Conservation (phyloP, 2,888 invertebrate genomes). For the Acronicta psi region DNA sequence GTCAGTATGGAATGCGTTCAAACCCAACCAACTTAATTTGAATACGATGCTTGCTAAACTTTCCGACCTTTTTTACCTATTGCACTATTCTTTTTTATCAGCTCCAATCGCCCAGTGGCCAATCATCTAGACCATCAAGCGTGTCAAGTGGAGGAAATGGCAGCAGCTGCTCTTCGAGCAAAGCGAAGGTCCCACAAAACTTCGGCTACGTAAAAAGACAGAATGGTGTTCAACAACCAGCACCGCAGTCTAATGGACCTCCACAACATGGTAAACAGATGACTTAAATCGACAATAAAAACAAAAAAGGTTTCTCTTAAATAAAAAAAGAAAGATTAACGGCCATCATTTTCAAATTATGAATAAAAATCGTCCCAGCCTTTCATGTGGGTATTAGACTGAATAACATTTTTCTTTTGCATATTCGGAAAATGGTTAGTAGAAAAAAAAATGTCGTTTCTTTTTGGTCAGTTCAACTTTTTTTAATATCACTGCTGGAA, state of each 20-base stretch:
- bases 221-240: slow-evolving; percentile 88
- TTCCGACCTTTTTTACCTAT: too few relatives aligned
- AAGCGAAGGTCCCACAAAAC: slow-evolving; percentile 94
- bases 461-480: too few relatives aligned
- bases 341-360: too few relatives aligned
- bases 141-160: slow-evolving; percentile 88
- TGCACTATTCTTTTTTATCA: slow-evolving; percentile 6
- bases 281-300: neutral
- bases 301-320: too few relatives aligned
- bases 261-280: slow-evolving; percentile 77
- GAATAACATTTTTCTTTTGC: neutral
- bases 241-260: slow-evolving; percentile 77
- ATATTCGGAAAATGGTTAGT: neutral
- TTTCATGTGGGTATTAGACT: slow-evolving; percentile 6
- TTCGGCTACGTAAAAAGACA: slow-evolving; percentile 95
- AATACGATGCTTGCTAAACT: too few relatives aligned
- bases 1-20: too few relatives aligned
- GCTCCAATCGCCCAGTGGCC: slow-evolving; percentile 87
- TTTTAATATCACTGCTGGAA: too few relatives aligned
- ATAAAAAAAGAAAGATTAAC: too few relatives aligned
- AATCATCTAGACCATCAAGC: slow-evolving; percentile 81
- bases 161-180: slow-evolving; percentile 86
- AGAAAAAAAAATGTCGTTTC: too few relatives aligned
- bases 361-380: too few relatives aligned
- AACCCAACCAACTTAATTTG: too few relatives aligned